These are phyloP conservation scores for Rhombomys opimus DNA, from an alignment of 2,113 vertebrate species.

Conservation along the genomic window DNA sequence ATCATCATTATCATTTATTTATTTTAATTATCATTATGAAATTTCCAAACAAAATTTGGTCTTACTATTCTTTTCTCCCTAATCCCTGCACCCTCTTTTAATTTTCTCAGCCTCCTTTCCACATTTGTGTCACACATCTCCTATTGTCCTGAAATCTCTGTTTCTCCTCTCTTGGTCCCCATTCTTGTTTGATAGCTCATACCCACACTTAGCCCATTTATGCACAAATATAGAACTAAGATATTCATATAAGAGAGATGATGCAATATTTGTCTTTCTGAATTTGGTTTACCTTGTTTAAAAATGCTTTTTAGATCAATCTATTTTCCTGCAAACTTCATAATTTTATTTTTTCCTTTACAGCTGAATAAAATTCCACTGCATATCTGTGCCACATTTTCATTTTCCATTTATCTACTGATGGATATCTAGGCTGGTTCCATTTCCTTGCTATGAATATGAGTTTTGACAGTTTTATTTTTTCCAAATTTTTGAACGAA, in stretches of 20 bases:
- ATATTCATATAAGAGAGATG: not conserved
- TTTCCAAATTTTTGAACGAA: not conserved
- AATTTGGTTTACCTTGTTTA: too few species aligned
- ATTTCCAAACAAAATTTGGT: not conserved
- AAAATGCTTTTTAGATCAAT: not conserved
- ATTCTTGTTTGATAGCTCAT: not conserved
- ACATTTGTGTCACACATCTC: not conserved
- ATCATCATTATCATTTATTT: too few species aligned
- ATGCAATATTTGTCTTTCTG: not conserved
- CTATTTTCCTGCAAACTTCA: not conserved
- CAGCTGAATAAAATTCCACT: not conserved
- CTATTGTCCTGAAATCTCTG: not conserved
- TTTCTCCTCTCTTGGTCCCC: not conserved
- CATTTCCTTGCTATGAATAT: not conserved
- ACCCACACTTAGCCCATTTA: not conserved
- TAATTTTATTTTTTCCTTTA: not conserved
- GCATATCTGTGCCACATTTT: not conserved
- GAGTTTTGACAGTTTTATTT: not conserved
- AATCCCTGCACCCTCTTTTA: not conserved
- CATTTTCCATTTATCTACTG: not conserved
- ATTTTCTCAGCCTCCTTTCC: not conserved
- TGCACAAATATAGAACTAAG: not conserved
- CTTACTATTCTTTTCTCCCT: not conserved
- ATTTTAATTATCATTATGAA: not conserved
- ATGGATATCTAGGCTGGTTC: not conserved